Evolutionary conservation across 2,113 vertebrate species (phyloP), one percentile per base, ranked within the genome.

Genomic region (Chionodraco myersi): DNA sequence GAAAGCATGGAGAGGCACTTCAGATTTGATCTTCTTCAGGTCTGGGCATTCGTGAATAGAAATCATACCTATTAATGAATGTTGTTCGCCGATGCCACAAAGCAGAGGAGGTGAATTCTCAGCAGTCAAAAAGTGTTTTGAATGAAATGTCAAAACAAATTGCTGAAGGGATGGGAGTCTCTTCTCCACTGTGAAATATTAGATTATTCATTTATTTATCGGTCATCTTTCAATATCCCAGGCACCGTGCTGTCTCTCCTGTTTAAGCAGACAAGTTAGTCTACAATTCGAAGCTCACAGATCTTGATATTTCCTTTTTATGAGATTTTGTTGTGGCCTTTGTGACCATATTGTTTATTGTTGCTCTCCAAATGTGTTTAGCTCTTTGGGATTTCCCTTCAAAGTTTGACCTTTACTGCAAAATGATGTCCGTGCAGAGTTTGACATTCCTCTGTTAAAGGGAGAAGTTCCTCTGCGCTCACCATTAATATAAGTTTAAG

Each of bases 11-110:
- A 66, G 10, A 34, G 51, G 13, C 9, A 58, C 62, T 53, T 77
- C 52, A 64, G 47, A 57, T 69, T 30, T 51, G 16, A 79, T 75
- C 14, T 56, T 59, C 8, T 14, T 47, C 1, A 64, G 13, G 53
- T 53, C 30, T 65, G 44, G 49, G n/a, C 23, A 9, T 85, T 18
- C 59, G 15, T 69, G 51, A 23, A 74, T 67, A 68, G 8, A 64
- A 59, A 68, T 83, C 59, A 62, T 48, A 83, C 15, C 5, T 71
- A 59, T 64, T 77, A 71, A 66, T 80, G 36, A 57, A 59, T 63
- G 48, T 16, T 83, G 36, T 77, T 72, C 56, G 6, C 6, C 26
- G 16, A 0, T 45, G 1, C 1, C 1, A 12, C 18, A 54, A 54
- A 23, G 8, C 34, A 8, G 53, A 49, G 45, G 47, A 26, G 26